phyloP scores from a whole-genome alignment of 2,888 invertebrate genomes.

The Glaucopsyche alexis region DNA sequence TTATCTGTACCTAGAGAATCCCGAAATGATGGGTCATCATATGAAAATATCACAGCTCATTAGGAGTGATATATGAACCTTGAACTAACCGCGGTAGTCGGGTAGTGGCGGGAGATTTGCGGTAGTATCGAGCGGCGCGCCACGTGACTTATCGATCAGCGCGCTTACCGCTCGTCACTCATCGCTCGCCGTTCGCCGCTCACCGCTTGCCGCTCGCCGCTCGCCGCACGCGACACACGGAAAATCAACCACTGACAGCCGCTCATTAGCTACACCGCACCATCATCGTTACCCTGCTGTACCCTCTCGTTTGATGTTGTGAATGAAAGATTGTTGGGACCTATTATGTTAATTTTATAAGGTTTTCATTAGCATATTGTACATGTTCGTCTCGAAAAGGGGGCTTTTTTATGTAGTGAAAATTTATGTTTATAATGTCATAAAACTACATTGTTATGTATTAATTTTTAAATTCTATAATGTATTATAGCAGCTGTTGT shows the following conservation, averaged over 20 bases:
- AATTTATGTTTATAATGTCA: background rate
- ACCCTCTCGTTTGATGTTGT: constrained; percentile 72
- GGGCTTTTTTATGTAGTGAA: background rate
- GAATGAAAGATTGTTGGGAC: background rate
- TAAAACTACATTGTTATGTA: background rate
- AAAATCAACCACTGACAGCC: constrained; percentile 80
- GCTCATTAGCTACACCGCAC: constrained; percentile 61
- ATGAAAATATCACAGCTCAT: constrained; percentile 9
- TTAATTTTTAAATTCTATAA: background rate
- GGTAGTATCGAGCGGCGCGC: constrained; percentile 64
- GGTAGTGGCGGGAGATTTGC: constrained; percentile 71
- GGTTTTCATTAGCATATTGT: background rate
- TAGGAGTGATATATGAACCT: constrained; percentile 17
- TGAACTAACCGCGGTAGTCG: constrained; percentile 39
- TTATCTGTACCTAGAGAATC: no score
- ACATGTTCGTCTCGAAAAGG: background rate
- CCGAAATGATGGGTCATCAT: no score
- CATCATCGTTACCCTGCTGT: constrained; percentile 76
- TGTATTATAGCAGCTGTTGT: background rate
- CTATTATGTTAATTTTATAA: constrained; percentile 9
- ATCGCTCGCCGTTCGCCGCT: background rate
- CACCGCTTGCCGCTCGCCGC: background rate
- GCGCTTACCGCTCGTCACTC: constrained; percentile 40
- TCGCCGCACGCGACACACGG: constrained; percentile 71
- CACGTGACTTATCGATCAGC: constrained; percentile 80